phyloP scores from a whole-genome alignment of 2,113 vertebrate species.

The Hypanus sabinus region DNA sequence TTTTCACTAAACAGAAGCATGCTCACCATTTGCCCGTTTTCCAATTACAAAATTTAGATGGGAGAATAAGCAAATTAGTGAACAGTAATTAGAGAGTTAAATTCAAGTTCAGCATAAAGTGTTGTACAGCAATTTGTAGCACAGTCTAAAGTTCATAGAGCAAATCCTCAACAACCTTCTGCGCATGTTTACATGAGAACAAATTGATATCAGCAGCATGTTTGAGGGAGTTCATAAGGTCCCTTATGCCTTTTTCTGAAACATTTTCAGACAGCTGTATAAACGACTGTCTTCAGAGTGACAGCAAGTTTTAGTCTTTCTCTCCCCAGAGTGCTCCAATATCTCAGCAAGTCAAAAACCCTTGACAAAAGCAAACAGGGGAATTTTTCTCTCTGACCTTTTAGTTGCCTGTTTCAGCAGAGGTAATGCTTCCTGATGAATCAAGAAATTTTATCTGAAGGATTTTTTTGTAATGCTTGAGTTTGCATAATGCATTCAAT shows the following conservation, averaged over 20 bases:
- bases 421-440: conserved; percentile 75
- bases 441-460: conserved; percentile 72
- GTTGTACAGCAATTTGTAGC: conserved; percentile 68
- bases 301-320: conserved; percentile 71
- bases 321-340: conserved; percentile 68
- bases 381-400: conserved; percentile 69
- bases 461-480: conserved; percentile 51
- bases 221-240: conserved; percentile 66
- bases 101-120: conserved; percentile 22
- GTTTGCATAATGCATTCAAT: conserved; percentile 43
- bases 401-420: conserved; percentile 73
- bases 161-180: conserved; percentile 74
- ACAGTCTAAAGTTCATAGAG: conserved; percentile 72
- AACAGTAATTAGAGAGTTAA: conserved; percentile 9
- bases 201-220: conserved; percentile 62
- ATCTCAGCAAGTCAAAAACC: conserved; percentile 80
- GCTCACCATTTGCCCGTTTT: not conserved
- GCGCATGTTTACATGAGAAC: conserved; percentile 66
- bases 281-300: conserved; percentile 71
- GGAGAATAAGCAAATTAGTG: not conserved
- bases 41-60: not conserved
- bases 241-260: conserved; percentile 74
- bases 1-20: not conserved
- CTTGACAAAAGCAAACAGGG: conserved; percentile 77
- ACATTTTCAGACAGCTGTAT: conserved; percentile 63